Conservation (phyloP, 2,797 vertebrate species). For the Coreius guichenoti region DNA sequence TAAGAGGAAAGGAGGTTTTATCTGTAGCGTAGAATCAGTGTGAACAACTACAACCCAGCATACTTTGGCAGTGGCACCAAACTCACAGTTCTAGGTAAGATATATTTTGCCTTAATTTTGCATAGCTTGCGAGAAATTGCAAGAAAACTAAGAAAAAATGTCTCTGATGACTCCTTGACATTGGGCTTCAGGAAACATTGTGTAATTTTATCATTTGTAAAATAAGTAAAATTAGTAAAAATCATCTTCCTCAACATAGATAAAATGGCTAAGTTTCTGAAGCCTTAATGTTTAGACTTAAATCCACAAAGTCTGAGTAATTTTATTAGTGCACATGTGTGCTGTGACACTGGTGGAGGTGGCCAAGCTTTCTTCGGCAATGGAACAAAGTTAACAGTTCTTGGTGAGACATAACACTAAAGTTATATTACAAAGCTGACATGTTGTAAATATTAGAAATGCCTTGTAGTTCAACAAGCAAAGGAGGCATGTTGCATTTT, state of each 20-base stretch:
- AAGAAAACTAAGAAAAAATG: neutral
- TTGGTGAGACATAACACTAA: constrained; percentile 65
- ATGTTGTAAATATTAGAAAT: neutral
- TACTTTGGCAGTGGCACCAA: constrained; percentile 70
- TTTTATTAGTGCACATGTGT: constrained; percentile 27
- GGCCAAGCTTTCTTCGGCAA: constrained; percentile 66
- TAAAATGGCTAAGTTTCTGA: neutral
- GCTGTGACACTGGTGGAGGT: constrained; percentile 33
- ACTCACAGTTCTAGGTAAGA: constrained; percentile 73
- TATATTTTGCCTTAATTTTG: neutral
- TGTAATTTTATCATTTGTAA: neutral
- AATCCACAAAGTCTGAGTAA: neutral
- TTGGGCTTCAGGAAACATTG: neutral
- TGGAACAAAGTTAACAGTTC: constrained; percentile 75
- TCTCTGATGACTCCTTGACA: neutral
- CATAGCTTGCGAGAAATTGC: neutral
- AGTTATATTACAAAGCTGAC: neutral
- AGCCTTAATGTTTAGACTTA: neutral
- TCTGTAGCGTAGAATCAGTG: constrained; percentile 54
- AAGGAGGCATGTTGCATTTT: neutral
- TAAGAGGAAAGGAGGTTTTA: constrained; percentile 57
- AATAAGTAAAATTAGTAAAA: neutral
- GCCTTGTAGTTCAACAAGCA: neutral
- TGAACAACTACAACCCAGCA: constrained; percentile 63
- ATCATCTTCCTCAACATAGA: neutral